A percentile compares a stretch with the other conserved stretches of the same genome.
phyloP scores from a whole-genome alignment of 1,140 invertebrate species.

The Ostrea denselamellosa region DNA sequence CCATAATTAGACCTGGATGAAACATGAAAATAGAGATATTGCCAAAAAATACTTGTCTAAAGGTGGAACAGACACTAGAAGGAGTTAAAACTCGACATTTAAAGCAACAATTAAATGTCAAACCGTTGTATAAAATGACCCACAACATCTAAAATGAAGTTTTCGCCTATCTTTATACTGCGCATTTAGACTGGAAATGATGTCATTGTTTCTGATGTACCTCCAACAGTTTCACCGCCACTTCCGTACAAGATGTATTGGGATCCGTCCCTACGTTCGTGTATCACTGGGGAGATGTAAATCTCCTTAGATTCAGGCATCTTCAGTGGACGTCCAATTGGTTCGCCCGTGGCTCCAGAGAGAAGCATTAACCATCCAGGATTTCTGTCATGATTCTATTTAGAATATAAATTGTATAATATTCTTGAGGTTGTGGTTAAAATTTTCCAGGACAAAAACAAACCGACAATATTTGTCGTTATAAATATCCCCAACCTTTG shows the following conservation, averaged over 20 bases:
- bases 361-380: slow-evolving; percentile 70
- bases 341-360: slow-evolving; percentile 66
- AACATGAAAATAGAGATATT: too few relatives aligned
- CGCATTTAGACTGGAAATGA: background rate
- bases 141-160: too few relatives aligned
- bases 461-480: background rate
- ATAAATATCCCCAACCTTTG: background rate
- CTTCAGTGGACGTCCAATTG: slow-evolving; percentile 67
- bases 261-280: slow-evolving; percentile 67
- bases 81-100: too few relatives aligned
- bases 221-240: slow-evolving; percentile 74
- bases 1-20: too few relatives aligned
- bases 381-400: slow-evolving; percentile 60
- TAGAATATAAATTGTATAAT: background rate
- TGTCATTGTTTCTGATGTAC: slow-evolving; percentile 49
- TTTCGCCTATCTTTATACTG: background rate
- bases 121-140: too few relatives aligned
- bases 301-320: slow-evolving; percentile 71
- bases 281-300: slow-evolving; percentile 73
- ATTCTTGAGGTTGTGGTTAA: background rate
- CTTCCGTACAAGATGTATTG: slow-evolving; percentile 71
- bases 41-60: too few relatives aligned
- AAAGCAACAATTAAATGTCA: too few relatives aligned
- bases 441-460: background rate
- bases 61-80: too few relatives aligned